Base-by-base conservation (phyloP, 2,113 vertebrate species). In the Podarcis cretensis region DNA sequence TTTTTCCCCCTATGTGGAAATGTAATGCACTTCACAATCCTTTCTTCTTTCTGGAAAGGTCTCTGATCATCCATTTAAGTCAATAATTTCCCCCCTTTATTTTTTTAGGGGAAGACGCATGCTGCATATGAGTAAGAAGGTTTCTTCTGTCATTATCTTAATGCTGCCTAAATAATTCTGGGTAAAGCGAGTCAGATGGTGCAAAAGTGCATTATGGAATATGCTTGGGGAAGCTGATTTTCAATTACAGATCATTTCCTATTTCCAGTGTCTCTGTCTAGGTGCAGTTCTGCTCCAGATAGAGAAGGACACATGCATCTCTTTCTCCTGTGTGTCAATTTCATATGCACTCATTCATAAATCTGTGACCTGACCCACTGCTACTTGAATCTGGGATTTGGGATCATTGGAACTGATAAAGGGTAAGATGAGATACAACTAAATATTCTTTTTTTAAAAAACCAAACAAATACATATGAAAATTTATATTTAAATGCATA, bases 71-170 rank as follows among this genome's bases (percentile, higher is more conserved):
- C 81, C 5, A 0, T 27, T 83, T 89, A 90, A 88, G n/a, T 89
- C 91, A 92, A 48, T 80, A 79, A 89, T 92, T 73, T 57, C 87
- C 63, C 18, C 74, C 76, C 76, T 7, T 66, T 66, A 6, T 66
- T 66, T 66, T 66, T 66, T 18, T 25, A 21, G 65, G 81, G 83
- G 81, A 32, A n/a, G 75, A 89, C 76, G 87, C 83, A 83, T 82
- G 90, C 85, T 92, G 20, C 1, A 85, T 92, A 93, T 87, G 0
- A 0, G 21, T 92, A 92, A 89, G n/a, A 30, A 91, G 88, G 7
- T 88, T 95, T 86, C 21, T 21, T 76, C 82, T 83, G 54, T 89
- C 91, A 66, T 91, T 91, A 85, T 91, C 59, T 85, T 92, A 91
- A 91, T 87, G 85, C 89, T 94, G 79, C 43, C 35, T 87, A 92